Conservation (phyloP, 2,888 invertebrate genomes). For the Xestobium rufovillosum region DNA sequence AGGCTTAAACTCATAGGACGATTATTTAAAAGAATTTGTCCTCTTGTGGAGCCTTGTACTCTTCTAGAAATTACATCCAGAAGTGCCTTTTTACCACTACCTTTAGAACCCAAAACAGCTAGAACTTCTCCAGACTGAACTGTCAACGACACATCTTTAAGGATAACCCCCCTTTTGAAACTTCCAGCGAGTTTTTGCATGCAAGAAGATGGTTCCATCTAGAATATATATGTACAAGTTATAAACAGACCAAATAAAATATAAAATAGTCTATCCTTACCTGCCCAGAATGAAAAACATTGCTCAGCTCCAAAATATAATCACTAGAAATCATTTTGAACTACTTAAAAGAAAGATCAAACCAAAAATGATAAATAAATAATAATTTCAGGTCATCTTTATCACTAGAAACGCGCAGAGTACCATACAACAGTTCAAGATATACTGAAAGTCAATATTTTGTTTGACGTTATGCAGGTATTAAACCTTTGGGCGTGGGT, state of each 20-base stretch:
- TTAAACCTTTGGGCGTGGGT: too few species aligned
- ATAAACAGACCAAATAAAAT: constrained; percentile 2
- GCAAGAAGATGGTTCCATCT: constrained; percentile 77
- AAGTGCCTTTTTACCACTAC: constrained; percentile 90
- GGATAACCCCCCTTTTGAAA: constrained; percentile 75
- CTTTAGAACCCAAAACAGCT: constrained; percentile 88
- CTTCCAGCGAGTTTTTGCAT: constrained; percentile 67
- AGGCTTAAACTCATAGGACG: constrained; percentile 71
- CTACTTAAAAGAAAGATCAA: too few species aligned
- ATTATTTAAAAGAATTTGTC: constrained; percentile 84
- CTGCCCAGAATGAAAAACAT: constrained; percentile 84
- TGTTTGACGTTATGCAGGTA: too few species aligned
- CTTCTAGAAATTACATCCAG: constrained; percentile 85
- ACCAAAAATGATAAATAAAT: too few species aligned
- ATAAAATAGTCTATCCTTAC: constrained; percentile 44
- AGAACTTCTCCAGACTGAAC: constrained; percentile 91
- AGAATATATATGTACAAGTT: constrained; percentile 17
- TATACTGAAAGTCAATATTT: too few species aligned
- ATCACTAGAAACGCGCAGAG: too few species aligned
- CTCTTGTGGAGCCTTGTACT: constrained; percentile 73
- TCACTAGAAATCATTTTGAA: constrained; percentile 74
- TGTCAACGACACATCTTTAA: constrained; percentile 86
- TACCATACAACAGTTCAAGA: too few species aligned
- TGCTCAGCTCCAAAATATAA: constrained; percentile 78
- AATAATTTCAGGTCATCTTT: too few species aligned